Evolutionary conservation across 2,888 invertebrate species (phyloP).

Genomic region (Sinodicranocentrus sp.): DNA sequence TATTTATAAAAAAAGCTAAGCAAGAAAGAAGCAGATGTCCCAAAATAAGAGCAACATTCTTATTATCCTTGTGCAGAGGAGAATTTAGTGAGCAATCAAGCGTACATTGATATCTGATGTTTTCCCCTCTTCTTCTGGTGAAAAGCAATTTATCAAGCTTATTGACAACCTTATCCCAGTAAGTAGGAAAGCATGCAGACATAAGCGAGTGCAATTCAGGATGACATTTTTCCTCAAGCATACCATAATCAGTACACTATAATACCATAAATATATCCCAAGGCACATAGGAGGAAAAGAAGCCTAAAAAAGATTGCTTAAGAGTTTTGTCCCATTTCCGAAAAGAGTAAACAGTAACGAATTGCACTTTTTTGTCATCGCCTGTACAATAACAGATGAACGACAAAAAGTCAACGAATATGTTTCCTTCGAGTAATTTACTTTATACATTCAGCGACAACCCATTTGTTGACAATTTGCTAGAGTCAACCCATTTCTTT

Average conservation of each 20-base stretch:
- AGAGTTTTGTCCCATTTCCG: slow-evolving; percentile 41
- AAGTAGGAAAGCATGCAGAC: background rate
- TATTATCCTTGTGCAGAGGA: background rate
- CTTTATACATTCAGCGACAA: too few relatives aligned
- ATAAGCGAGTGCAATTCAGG: background rate
- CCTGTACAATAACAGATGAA: too few relatives aligned
- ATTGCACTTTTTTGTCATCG: slow-evolving; percentile 24
- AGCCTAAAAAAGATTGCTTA: background rate
- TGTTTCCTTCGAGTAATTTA: too few relatives aligned
- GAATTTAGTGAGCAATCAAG: slow-evolving; percentile 27
- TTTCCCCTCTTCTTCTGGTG: background rate
- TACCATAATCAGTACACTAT: background rate
- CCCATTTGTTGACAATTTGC: too few relatives aligned
- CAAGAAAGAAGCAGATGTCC: background rate
- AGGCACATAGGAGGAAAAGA: background rate
- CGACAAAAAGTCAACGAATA: too few relatives aligned
- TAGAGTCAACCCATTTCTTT: too few relatives aligned
- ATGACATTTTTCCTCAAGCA: slow-evolving; percentile 12
- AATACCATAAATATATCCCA: too few relatives aligned
- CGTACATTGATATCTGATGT: slow-evolving; percentile 25
- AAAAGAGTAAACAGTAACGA: slow-evolving; percentile 31
- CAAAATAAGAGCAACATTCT: too few relatives aligned
- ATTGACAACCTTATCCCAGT: background rate
- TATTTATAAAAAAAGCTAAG: background rate
- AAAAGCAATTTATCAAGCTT: slow-evolving; percentile 23